Conservation (phyloP, 1,140 invertebrate species). For the Nebria ingens region DNA sequence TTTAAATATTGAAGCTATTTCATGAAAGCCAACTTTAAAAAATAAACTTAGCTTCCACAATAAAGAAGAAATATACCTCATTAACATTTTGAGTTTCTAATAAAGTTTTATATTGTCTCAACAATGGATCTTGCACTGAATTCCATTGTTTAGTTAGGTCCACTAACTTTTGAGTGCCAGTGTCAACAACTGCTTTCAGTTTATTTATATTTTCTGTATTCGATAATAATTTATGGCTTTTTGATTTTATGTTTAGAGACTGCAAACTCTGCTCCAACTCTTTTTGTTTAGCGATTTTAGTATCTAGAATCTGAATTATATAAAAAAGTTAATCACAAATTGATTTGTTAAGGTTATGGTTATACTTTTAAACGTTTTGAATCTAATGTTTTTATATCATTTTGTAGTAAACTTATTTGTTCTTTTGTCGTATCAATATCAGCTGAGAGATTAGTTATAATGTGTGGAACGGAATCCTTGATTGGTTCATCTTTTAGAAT, state of each 20-base stretch:
- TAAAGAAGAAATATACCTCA: slow-evolving; percentile 34
- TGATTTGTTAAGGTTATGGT: slow-evolving; percentile 16
- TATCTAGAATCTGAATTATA: slow-evolving; percentile 19
- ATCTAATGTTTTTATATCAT: slow-evolving; percentile 32
- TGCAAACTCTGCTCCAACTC: slow-evolving; percentile 34
- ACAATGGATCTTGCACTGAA: slow-evolving; percentile 49
- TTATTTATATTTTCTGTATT: slow-evolving; percentile 54
- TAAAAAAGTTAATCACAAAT: neutral
- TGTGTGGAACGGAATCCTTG: slow-evolving; percentile 12
- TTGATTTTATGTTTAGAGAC: slow-evolving; percentile 44
- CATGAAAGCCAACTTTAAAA: too few species aligned
- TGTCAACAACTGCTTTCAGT: slow-evolving; percentile 48
- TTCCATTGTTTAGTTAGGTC: slow-evolving; percentile 60
- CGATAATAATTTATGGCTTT: slow-evolving; percentile 49
- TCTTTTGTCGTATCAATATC: slow-evolving; percentile 26
- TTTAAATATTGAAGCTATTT: slow-evolving; percentile 16
- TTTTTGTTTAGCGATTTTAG: slow-evolving; percentile 34
- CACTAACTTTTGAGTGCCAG: slow-evolving; percentile 46
- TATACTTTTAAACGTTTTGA: slow-evolving; percentile 31
- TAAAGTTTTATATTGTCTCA: slow-evolving; percentile 48
- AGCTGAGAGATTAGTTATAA: slow-evolving; percentile 14
- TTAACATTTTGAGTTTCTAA: slow-evolving; percentile 46
- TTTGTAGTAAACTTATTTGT: slow-evolving; percentile 32
- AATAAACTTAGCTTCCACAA: slow-evolving; percentile 4
- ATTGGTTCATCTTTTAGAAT: neutral